Conservation (phyloP, 1,140 invertebrate genomes). For the Coelopa frigida region DNA sequence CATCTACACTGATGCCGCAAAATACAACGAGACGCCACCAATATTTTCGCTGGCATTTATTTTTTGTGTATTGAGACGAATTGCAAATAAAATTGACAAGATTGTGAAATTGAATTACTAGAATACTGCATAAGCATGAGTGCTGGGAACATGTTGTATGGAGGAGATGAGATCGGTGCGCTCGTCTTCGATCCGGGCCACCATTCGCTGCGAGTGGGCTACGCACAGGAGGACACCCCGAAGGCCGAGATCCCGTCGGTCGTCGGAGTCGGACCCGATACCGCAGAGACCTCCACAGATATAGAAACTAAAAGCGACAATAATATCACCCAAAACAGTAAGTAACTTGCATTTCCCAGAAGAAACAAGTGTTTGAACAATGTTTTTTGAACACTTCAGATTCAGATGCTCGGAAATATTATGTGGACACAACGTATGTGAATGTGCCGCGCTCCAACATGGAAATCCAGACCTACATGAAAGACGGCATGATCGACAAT, state of each 20-base stretch:
- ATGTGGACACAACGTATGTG: conserved; percentile 79
- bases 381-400: conserved; percentile 16
- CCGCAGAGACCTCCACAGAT: conserved; percentile 50
- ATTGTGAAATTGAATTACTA: neutral
- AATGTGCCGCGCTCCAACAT: conserved; percentile 81
- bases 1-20: too few relatives aligned
- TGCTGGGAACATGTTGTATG: conserved; percentile 65
- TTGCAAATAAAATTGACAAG: conserved; percentile 1
- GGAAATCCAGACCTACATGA: conserved; percentile 83
- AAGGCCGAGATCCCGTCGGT: conserved; percentile 86
- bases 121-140: conserved; percentile 25
- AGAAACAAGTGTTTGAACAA: neutral
- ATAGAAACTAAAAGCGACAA: conserved; percentile 58
- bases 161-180: conserved; percentile 95
- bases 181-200: conserved; percentile 95
- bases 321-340: conserved; percentile 50
- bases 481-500: conserved; percentile 92
- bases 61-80: too few relatives aligned
- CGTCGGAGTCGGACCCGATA: conserved; percentile 63
- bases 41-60: too few relatives aligned
- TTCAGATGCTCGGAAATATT: conserved; percentile 58
- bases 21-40: conserved; percentile 7
- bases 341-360: conserved; percentile 18
- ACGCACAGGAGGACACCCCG: conserved; percentile 72
- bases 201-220: conserved; percentile 60